Evolutionary conservation across 2,888 invertebrate species (phyloP).

Genomic region (Metacarcinus magister): DNA sequence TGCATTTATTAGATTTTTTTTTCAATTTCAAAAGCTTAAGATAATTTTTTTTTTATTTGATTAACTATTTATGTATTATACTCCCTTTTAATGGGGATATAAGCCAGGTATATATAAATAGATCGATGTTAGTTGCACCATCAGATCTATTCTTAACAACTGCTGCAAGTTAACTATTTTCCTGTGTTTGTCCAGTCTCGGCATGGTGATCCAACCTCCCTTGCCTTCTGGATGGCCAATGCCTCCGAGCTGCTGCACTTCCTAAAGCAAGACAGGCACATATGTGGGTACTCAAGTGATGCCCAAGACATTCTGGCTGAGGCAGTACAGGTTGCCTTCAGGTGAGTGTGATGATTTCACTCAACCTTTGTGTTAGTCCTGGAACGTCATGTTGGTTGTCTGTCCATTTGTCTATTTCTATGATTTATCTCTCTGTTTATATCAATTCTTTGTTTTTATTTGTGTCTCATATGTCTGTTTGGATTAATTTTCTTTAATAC

Average conservation of each 20-base stretch:
- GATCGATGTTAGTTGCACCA: background rate
- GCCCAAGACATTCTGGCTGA: conserved; percentile 97
- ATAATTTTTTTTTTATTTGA: background rate
- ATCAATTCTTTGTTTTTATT: background rate
- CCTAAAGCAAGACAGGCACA: conserved; percentile 96
- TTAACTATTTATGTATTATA: background rate
- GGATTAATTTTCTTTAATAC: background rate
- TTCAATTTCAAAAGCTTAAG: background rate
- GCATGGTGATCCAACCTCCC: conserved; percentile 92
- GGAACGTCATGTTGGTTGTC: background rate
- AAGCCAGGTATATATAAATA: too few relatives aligned
- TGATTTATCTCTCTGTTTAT: background rate
- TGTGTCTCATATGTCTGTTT: background rate
- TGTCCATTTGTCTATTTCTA: background rate
- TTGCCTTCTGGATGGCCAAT: conserved; percentile 99
- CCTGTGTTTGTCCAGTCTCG: conserved; percentile 84
- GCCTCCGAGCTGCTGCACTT: conserved; percentile 98
- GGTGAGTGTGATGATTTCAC: conserved; percentile 67
- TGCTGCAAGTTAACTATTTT: background rate
- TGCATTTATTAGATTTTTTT: background rate
- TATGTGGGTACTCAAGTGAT: conserved; percentile 85
- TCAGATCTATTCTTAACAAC: background rate
- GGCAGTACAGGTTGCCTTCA: conserved; percentile 95
- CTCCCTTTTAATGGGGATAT: too few relatives aligned
- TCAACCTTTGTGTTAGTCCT: background rate